Percentiles rank a stretch among this genome's conserved stretches.
phyloP scores from a whole-genome alignment of 2,113 vertebrate genomes.

The Prionailurus viverrinus region DNA sequence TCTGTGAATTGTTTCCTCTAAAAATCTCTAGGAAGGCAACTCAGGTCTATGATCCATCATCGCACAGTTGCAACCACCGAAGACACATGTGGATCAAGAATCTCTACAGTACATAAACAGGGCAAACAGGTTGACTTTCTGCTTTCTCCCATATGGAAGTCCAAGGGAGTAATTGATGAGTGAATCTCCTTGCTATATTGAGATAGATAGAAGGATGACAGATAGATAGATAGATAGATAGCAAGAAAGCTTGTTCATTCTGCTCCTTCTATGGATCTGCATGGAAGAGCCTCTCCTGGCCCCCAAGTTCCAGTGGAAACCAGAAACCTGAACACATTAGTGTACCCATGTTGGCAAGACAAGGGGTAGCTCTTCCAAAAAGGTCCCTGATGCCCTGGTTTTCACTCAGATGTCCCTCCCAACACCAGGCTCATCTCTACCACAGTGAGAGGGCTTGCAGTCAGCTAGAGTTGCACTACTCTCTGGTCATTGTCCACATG shows the following conservation, averaged over 20 bases:
- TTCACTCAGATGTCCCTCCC: background rate
- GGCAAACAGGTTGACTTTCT: background rate
- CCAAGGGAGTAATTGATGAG: background rate
- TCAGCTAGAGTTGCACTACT: background rate
- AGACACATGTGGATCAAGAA: background rate
- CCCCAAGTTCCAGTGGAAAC: background rate
- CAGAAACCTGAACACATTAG: background rate
- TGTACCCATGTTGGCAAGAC: background rate
- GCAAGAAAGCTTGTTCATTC: background rate
- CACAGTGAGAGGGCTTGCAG: background rate
- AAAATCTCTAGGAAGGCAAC: slow-evolving; percentile 15
- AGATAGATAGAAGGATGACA: background rate
- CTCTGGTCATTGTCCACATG: background rate
- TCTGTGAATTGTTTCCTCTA: background rate
- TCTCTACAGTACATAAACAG: background rate
- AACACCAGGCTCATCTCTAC: background rate
- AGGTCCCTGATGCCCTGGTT: background rate
- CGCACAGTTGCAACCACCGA: background rate
- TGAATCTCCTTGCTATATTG: background rate
- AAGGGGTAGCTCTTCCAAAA: background rate
- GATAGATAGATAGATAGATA: background rate
- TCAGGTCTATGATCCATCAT: background rate
- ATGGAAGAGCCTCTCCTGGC: background rate
- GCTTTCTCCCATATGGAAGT: slow-evolving; percentile 20
- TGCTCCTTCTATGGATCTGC: background rate